Base-by-base conservation (phyloP, 2,113 vertebrate genomes). In the Halcyon malimbica region DNA sequence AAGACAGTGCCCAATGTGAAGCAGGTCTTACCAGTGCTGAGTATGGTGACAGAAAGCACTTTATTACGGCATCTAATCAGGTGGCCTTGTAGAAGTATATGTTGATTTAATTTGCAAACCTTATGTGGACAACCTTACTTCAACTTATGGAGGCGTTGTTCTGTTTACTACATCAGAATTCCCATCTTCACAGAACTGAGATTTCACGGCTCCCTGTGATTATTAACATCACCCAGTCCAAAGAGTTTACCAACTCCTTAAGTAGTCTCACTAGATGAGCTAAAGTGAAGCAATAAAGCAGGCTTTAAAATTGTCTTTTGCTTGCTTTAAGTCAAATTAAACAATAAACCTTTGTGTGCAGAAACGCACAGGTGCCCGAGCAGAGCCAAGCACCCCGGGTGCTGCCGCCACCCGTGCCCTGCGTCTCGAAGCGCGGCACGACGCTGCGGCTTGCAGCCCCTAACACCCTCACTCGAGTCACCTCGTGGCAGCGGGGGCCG, bases 381-480 rank as follows among this genome's bases (percentile, higher is more conserved):
- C 23, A 24, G 50, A 57, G 56, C 60, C 33, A 33, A 10, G 41
- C 28, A 31, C 28, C 3, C 1, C 0, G 7, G 2, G 11, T 63
- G 75, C 76, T 79, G 60, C 37, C 11, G 23, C 48, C 23, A 24
- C 23, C 48, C 21, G 17, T 46, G 46, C 46, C 46, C 46, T 46
- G 19, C 46, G 19, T 13, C 62, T 13, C 3, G 15, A 12, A 15
- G 29, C 8, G 62, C 5, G 51, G 16, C 17, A 5, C 1, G 12
- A 6, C 37, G 2, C 31, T 28, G 60, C n/a, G 19, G 23, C 11
- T 13, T 20, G 42, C 51, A 56, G 39, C 54, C 59, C 0, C 0
- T 6, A 8, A 6, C 42, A 18, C 35, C n/a, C 37, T 29, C 9
- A 4, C 41, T 6, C 6, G 0, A 41, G 60, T 20, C n/a, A 17